Conservation (phyloP, 2,113 vertebrate genomes). For the Platysteira castanea region DNA sequence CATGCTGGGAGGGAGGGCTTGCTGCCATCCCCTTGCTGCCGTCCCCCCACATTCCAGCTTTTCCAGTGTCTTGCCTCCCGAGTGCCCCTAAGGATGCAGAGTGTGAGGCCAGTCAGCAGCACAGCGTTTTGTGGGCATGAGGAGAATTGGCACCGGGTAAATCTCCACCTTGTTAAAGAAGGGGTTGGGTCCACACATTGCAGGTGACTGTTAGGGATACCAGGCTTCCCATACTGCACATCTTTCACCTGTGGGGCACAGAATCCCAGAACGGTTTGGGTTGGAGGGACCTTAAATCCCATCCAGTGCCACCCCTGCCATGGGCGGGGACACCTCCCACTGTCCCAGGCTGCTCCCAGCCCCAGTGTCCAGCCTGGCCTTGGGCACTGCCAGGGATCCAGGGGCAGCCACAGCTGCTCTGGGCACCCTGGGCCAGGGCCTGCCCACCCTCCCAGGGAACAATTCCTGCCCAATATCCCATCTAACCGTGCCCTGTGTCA, state of each 20-base stretch:
- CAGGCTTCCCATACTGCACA: fast-evolving
- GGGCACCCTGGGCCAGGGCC: background rate
- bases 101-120: background rate
- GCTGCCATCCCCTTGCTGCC: background rate
- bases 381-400: background rate
- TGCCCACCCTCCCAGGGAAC: background rate
- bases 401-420: background rate
- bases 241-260: background rate
- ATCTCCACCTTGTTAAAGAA: background rate
- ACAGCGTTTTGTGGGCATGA: background rate
- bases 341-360: background rate
- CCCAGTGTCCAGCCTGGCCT: background rate
- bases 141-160: background rate
- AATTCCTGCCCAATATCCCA: background rate
- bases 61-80: background rate
- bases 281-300: background rate
- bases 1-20: background rate
- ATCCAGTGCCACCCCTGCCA: background rate
- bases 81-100: background rate
- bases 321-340: background rate
- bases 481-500: background rate
- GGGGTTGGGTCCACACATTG: background rate
- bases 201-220: fast-evolving
- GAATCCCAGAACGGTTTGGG: no score
- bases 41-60: background rate